These are phyloP conservation scores for Nephrotoma guestfalica DNA, from an alignment of 2,888 invertebrate genomes.

Conservation along the genomic window DNA sequence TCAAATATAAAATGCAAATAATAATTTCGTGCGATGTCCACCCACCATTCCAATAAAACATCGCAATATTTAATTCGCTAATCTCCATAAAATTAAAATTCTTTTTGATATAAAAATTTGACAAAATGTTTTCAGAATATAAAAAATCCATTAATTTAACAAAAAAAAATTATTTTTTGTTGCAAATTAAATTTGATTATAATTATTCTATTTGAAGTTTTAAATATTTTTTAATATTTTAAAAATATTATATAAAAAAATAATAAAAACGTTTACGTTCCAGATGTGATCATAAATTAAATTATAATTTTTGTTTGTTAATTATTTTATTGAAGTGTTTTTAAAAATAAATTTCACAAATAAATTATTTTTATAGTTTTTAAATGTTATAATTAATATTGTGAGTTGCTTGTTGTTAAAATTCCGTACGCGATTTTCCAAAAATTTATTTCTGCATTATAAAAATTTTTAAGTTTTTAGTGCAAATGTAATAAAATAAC, in stretches of 20 bases:
- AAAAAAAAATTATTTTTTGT: background rate
- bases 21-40: background rate
- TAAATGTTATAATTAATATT: background rate
- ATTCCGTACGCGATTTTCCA: background rate
- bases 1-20: background rate
- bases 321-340: background rate
- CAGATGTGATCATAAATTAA: background rate
- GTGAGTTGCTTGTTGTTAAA: background rate
- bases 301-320: background rate
- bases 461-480: background rate
- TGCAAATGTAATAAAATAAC: background rate
- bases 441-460: background rate
- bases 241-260: background rate
- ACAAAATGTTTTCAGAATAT: background rate
- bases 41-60: background rate
- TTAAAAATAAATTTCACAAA: background rate
- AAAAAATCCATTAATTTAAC: background rate
- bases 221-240: background rate
- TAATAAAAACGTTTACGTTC: background rate
- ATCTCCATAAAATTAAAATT: background rate
- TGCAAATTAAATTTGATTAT: background rate
- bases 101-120: background rate
- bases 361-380: background rate
- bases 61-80: background rate
- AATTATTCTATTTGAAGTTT: background rate